phyloP scores from a whole-genome alignment of 2,113 vertebrate species.

The Osmerus mordax region DNA sequence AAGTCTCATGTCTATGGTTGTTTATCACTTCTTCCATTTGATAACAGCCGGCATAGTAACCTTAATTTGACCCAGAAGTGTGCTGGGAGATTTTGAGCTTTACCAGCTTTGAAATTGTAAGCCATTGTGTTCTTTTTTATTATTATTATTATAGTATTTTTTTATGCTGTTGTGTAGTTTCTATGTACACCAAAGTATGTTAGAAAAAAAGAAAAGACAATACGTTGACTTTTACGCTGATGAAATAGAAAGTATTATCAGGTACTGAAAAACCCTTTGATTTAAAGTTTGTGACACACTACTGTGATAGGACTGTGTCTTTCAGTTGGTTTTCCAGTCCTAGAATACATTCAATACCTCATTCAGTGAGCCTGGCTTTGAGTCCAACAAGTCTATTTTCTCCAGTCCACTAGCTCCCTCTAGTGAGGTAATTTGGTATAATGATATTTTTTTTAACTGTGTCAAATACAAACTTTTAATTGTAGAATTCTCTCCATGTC shows the following conservation, averaged over 20 bases:
- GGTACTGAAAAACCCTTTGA: no score
- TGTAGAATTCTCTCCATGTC: no score
- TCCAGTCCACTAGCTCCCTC: slow-evolving; percentile 50
- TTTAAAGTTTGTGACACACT: no score
- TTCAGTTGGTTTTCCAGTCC: not conserved
- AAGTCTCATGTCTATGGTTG: slow-evolving; percentile 62
- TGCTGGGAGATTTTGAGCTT: slow-evolving; percentile 19
- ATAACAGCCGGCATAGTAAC: slow-evolving; percentile 56
- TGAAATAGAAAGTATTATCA: no score
- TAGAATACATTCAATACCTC: not conserved
- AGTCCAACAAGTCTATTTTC: not conserved
- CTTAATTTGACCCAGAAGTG: slow-evolving; percentile 41
- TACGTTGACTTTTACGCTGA: no score
- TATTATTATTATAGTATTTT: no score
- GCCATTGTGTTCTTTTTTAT: not conserved
- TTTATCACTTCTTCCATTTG: slow-evolving; percentile 53
- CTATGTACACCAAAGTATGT: no score
- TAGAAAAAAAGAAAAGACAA: no score
- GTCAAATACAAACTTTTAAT: no score
- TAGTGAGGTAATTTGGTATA: slow-evolving; percentile 45
- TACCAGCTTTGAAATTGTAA: not conserved
- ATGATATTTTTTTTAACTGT: no score
- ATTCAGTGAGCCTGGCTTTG: not conserved
- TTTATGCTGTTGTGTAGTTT: no score
- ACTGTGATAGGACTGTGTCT: not conserved